Evolutionary conservation across 1,140 invertebrate genomes (phyloP).

Genomic region (Nymphalis io): DNA sequence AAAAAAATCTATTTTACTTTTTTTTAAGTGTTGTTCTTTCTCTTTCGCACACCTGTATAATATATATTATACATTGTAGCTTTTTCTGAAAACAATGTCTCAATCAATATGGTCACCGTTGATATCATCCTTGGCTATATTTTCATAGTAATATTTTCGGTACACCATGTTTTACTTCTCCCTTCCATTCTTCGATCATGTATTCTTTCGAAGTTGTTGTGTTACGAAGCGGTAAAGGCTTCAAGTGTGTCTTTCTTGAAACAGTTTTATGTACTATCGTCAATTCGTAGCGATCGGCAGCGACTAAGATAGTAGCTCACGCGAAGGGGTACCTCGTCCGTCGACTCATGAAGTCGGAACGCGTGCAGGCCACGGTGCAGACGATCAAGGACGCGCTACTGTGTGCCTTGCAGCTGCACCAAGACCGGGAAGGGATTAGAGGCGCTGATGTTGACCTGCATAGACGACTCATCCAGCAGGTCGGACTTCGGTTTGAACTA

Average conservation of each 20-base stretch:
- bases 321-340: slow-evolving; percentile 90
- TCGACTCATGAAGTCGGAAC: slow-evolving; percentile 89
- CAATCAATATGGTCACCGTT: too few species aligned
- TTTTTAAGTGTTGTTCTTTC: background rate
- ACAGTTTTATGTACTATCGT: slow-evolving; percentile 59
- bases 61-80: too few species aligned
- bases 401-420: slow-evolving; percentile 87
- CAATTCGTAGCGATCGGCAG: slow-evolving; percentile 81
- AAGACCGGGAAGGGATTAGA: slow-evolving; percentile 83
- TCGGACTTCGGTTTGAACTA: slow-evolving; percentile 41
- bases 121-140: too few species aligned
- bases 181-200: too few species aligned
- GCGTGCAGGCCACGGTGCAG: slow-evolving; percentile 89
- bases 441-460: slow-evolving; percentile 84
- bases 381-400: slow-evolving; percentile 89
- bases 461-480: slow-evolving; percentile 83
- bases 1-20: too few species aligned
- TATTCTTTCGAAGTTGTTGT: too few species aligned
- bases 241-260: too few species aligned
- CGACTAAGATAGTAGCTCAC: slow-evolving; percentile 85
- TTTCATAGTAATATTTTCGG: too few species aligned
- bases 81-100: too few species aligned
- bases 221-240: too few species aligned
- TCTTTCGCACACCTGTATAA: too few species aligned
- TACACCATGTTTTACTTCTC: too few species aligned